phyloP scores from a whole-genome alignment of 37 sponge, comb jelly and placozoan species.

The Cladorhizidae sp. region DNA sequence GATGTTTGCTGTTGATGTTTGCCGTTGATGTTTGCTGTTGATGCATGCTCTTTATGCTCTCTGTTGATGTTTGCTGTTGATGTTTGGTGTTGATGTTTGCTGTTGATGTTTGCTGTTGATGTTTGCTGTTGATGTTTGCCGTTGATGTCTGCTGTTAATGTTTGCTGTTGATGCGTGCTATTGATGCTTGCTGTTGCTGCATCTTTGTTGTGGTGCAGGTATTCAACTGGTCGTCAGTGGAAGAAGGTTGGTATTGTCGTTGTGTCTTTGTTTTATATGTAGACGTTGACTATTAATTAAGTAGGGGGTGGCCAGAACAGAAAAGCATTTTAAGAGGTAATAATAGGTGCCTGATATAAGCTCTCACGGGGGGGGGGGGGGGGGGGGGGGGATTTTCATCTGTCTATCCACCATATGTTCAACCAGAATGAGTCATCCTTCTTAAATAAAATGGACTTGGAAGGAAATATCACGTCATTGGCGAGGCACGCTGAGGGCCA shows the following conservation, averaged over 20 bases:
- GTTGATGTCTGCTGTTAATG: too few species aligned
- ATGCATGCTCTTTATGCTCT: background rate
- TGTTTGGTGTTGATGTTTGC: background rate
- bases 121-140: background rate
- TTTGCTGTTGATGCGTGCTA: background rate
- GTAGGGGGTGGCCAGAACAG: too few species aligned
- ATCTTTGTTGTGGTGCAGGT: constrained; percentile 18
- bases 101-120: background rate
- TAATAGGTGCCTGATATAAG: too few species aligned
- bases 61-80: background rate
- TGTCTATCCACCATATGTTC: too few species aligned
- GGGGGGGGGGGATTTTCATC: too few species aligned
- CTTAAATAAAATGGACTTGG: too few species aligned
- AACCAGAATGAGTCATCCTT: too few species aligned
- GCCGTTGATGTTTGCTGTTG: background rate
- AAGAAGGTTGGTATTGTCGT: constrained; percentile 33
- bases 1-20: background rate
- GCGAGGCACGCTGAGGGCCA: too few species aligned
- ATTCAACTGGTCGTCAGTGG: constrained; percentile 33
- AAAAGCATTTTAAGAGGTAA: too few species aligned
- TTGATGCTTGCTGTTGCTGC: background rate
- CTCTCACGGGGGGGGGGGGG: too few species aligned
- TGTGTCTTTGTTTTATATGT: background rate
- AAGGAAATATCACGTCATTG: too few species aligned
- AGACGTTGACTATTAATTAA: too few species aligned